These are phyloP conservation scores for Chelonus formosanus DNA, from an alignment of 2,888 invertebrate genomes.

Conservation along the genomic window DNA sequence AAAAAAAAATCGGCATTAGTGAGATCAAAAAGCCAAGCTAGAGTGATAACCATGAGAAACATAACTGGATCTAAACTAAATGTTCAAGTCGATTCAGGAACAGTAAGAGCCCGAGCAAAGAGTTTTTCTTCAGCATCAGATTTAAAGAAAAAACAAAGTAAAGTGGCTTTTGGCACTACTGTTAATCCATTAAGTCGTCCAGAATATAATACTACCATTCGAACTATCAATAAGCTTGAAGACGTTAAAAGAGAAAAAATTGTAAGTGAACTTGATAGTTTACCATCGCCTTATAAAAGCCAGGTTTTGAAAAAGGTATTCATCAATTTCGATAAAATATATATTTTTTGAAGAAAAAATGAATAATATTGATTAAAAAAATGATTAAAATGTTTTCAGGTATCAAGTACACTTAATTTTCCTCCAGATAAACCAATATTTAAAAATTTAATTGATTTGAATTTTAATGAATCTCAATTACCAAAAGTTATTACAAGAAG, in stretches of 20 bases:
- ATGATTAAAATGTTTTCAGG: constrained; percentile 41
- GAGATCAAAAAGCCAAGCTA: constrained; percentile 35
- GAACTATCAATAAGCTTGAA: constrained; percentile 52
- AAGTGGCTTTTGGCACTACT: background rate
- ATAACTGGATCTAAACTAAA: constrained; percentile 37
- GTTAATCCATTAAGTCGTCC: constrained; percentile 45
- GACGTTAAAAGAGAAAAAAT: constrained; percentile 48
- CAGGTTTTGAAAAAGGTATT: constrained; percentile 54
- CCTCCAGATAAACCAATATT: constrained; percentile 53
- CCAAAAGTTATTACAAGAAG: constrained; percentile 52
- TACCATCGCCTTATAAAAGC: constrained; percentile 48
- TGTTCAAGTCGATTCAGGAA: constrained; percentile 44
- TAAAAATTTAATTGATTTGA: constrained; percentile 54
- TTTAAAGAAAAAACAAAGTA: constrained; percentile 15
- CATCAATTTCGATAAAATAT: no score
- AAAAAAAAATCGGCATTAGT: constrained; percentile 20
- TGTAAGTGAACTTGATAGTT: constrained; percentile 45
- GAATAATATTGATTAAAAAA: background rate
- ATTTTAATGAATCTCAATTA: constrained; percentile 53
- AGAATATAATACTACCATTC: constrained; percentile 57
- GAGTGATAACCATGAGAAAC: constrained; percentile 44
- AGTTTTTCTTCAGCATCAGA: constrained; percentile 2
- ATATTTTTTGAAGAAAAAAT: no score
- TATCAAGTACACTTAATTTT: constrained; percentile 55
- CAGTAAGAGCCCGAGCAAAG: constrained; percentile 15